These are phyloP conservation scores for Tiliqua scincoides DNA, from an alignment of 2,113 vertebrate species.

Conservation along the genomic window DNA sequence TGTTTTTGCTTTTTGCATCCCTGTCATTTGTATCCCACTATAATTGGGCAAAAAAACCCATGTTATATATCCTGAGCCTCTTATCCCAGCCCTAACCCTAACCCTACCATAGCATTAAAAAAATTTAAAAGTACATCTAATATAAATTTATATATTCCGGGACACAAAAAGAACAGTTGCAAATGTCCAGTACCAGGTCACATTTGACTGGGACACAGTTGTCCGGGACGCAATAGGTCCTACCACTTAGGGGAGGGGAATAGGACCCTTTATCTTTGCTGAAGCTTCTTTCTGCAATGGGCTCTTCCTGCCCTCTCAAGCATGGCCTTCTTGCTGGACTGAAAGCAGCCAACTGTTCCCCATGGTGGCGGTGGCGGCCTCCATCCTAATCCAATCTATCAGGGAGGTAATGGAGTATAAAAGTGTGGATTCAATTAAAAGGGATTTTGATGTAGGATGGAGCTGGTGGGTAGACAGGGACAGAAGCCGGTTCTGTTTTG, in stretches of 20 bases:
- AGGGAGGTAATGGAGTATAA: conserved; percentile 80
- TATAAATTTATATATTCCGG: no score
- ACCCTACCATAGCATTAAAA: no score
- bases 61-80: no score
- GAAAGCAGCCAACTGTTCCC: conserved; percentile 56
- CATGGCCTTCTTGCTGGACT: conserved; percentile 22
- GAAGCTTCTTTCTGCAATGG: not conserved
- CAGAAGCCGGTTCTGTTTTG: conserved; percentile 52
- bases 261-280: not conserved
- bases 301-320: not conserved
- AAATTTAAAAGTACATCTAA: no score
- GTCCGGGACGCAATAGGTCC: no score
- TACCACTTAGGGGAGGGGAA: not conserved
- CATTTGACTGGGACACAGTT: no score
- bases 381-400: conserved; percentile 73
- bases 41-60: no score
- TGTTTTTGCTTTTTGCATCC: no score
- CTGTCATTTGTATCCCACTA: no score
- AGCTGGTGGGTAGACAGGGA: conserved; percentile 66
- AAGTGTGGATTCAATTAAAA: conserved; percentile 75
- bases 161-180: no score
- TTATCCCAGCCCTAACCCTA: no score
- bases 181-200: no score
- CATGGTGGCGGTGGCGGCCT: conserved; percentile 32
- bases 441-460: conserved; percentile 68